Base-by-base conservation (phyloP, 2,113 vertebrate genomes). In the Macquaria australasica region DNA sequence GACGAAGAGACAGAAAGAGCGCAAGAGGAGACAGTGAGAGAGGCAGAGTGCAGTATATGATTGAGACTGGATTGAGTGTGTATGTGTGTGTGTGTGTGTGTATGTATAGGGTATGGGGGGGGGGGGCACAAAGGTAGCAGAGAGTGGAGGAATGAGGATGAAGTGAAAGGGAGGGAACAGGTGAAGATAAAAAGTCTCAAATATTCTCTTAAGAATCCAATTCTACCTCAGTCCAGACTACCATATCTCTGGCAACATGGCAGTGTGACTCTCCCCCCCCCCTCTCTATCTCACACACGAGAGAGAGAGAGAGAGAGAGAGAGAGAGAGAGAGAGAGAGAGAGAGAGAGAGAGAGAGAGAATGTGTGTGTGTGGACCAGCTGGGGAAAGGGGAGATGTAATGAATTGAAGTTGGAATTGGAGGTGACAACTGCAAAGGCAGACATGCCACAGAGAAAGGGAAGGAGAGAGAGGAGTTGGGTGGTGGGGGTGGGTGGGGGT, bases 341-440 rank as follows among this genome's bases (percentile, higher is more conserved):
- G 37, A 39, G 37, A 39, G 37, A 39, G 37, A 39, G 37, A 39
- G 37, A 37, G 34, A 37, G 34, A 37, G 34, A 37, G 34, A 37
- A 5, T 39, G 34, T 34, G 59, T 37, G 58, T 58, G 51, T 78
- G 45, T 66, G 25, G 64, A 70, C 28, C 82, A 81, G 78, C 82
- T 78, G 79, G 53, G 78, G 51, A 37, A 82, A 50, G 51, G 69
- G 10, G 76, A 81, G 59, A 86, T 71, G 63, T 90, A 90, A 91
- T 91, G 81, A 91, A 93, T 88, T 83, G 89, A 91, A 87, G 73
- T 31, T 86, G 50, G 73, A 89, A 91, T 91, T 88, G 81, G 71
- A 91, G 84, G 84, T 79, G 91, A 92, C 90, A 92, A 92, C 79
- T 87, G 89, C 83, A 82, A 79, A 90, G 81, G 64, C 77, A 90